phyloP scores from a whole-genome alignment of 2,113 vertebrate species.

The Channa argus region DNA sequence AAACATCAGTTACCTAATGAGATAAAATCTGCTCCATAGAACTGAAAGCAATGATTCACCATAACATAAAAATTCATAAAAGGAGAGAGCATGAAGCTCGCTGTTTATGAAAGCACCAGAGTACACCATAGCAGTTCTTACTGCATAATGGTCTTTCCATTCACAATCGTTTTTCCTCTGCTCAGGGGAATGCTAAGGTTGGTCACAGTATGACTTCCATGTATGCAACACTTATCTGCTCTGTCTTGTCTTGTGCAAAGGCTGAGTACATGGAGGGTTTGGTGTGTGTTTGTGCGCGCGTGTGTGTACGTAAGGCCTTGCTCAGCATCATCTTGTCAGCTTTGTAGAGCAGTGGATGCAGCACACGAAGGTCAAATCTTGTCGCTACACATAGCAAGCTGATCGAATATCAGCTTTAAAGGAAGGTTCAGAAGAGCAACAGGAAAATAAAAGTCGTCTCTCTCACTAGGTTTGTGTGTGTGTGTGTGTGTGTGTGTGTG shows the following conservation, averaged over 20 bases:
- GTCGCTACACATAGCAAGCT: slow-evolving; percentile 4
- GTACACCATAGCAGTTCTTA: slow-evolving; percentile 31
- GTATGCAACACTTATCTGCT: slow-evolving; percentile 38
- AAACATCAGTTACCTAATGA: neutral
- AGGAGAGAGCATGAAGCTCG: slow-evolving; percentile 14
- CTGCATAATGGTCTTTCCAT: slow-evolving; percentile 39
- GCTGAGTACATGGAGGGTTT: slow-evolving; percentile 20
- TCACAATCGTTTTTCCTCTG: slow-evolving; percentile 7
- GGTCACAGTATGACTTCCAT: slow-evolving; percentile 36
- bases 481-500: too few species aligned
- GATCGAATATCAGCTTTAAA: slow-evolving; percentile 10
- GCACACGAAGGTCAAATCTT: slow-evolving; percentile 19
- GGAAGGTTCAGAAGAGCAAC: neutral
- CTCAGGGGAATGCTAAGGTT: slow-evolving; percentile 27
- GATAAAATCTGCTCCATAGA: slow-evolving; percentile 9
- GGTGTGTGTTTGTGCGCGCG: neutral
- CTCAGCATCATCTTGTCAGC: slow-evolving; percentile 37
- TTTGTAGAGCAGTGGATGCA: slow-evolving; percentile 17
- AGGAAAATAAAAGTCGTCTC: neutral
- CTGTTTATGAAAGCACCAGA: slow-evolving; percentile 17
- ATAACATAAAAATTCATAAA: slow-evolving; percentile 26
- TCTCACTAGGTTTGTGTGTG: neutral
- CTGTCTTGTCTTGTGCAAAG: slow-evolving; percentile 13
- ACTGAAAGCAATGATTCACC: slow-evolving; percentile 30
- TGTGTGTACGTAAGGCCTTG: neutral